These are phyloP conservation scores for Taxidea taxus DNA, from an alignment of 2,113 vertebrate genomes.

Conservation along the genomic window DNA sequence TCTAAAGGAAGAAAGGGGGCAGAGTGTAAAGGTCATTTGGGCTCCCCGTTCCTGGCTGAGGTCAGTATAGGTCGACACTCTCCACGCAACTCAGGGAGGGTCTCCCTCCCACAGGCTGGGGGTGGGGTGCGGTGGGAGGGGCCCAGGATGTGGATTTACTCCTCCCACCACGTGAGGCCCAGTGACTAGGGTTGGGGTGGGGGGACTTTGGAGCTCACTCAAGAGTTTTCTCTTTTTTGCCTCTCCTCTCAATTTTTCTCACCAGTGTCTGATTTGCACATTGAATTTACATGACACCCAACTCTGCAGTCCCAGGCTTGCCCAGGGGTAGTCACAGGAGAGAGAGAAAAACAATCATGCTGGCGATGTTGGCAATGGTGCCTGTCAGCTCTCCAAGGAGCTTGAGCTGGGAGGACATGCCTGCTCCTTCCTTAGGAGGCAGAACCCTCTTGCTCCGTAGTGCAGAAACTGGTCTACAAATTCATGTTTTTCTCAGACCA, in stretches of 20 bases:
- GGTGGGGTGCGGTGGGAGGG: not conserved
- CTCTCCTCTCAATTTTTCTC: not conserved
- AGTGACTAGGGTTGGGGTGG: accelerated
- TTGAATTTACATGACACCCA: too few relatives aligned
- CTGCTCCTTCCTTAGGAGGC: not conserved
- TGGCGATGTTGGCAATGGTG: accelerated
- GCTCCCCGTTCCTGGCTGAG: not conserved
- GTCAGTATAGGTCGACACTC: accelerated
- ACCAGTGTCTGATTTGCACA: accelerated
- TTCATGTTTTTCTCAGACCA: not conserved
- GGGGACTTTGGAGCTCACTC: too few relatives aligned
- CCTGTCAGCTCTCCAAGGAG: not conserved
- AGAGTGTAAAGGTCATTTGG: not conserved
- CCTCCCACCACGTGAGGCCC: not conserved
- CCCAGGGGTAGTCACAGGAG: not conserved
- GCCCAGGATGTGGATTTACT: not conserved
- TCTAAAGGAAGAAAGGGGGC: not conserved
- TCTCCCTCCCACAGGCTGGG: not conserved
- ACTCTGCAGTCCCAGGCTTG: not conserved
- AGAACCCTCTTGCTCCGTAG: not conserved
- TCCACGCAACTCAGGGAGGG: not conserved
- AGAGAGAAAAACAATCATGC: not conserved
- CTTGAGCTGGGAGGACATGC: accelerated
- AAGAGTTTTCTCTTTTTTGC: not conserved
- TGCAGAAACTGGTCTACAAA: too few relatives aligned